Evolutionary conservation across 2,797 vertebrate species (phyloP), one percentile per base, ranked within the genome.

Genomic region (Typhlichthys subterraneus): DNA sequence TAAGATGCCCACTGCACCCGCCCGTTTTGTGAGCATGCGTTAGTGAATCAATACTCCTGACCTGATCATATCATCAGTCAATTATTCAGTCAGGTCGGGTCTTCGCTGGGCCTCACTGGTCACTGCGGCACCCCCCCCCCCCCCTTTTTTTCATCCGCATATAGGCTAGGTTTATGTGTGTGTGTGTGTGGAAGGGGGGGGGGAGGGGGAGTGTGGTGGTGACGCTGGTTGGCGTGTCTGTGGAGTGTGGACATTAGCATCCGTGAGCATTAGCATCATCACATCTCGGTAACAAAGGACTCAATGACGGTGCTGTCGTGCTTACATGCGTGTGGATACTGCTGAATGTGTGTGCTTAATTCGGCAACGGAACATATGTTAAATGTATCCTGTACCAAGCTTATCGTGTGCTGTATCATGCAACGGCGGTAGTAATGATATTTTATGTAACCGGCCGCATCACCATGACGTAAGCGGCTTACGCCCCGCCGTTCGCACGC

Each of bases 391-490:
- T 38, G 7, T 8, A 9, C 8, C 38, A 42, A 42, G 38, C 1
- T 9, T 42, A 42, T 9, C 7, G 38, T 9, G 38, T 80, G 68
- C 63, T 67, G 73, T 64, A 59, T 81, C 72, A 78, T 82, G 72
- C 62, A 67, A 67, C 70, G n/a, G 50, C 56, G 0, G 59, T 65
- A 65, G 63, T 75, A 79, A 83, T 85, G 79, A 84, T 85, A 69
- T 81, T 73, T 89, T 81, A 85, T 82, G 75, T 87, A 83, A 87
- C 74, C 61, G 57, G 75, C 74, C 79, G 76, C 82, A 83, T 86
- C 80, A 80, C 59, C 12, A 69, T 76, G 84, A 86, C 55, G 72
- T 76, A 66, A 53, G 38, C 62, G 33, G 51, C 62, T 62, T 53
- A 66, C 57, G 71, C 65, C 51, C 42, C 49, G 59, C 65, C 55